Percentiles rank a stretch among this genome's conserved stretches.
Conservation (phyloP, 2,113 vertebrate species). For the Dasyornis broadbenti region DNA sequence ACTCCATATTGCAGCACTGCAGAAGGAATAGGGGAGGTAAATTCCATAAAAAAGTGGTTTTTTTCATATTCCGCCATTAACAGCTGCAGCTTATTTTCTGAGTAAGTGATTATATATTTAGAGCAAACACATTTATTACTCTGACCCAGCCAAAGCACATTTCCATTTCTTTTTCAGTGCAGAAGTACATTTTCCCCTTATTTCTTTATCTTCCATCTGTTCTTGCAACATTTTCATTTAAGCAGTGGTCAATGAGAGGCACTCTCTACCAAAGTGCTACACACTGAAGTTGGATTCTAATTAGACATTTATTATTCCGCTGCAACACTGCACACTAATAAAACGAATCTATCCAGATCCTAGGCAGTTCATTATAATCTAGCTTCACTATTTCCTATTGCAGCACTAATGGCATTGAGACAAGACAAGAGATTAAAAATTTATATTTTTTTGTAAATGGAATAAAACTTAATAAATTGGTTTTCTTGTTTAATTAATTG, state of each 20-base stretch:
- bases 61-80: not conserved
- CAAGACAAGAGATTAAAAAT: not conserved
- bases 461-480: not conserved
- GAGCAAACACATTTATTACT: not conserved
- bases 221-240: not conserved
- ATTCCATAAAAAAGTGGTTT: not conserved
- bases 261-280: not conserved
- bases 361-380: not conserved
- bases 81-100: not conserved
- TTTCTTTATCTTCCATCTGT: not conserved
- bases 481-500: constrained; percentile 7
- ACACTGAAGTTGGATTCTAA: not conserved
- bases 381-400: not conserved
- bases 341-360: not conserved
- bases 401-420: not conserved
- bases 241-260: not conserved
- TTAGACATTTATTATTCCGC: not conserved
- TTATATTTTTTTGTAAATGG: not conserved
- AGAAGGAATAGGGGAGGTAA: not conserved
- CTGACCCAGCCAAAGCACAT: not conserved
- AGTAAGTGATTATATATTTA: not conserved
- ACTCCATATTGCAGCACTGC: not conserved
- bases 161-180: not conserved
- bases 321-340: not conserved
- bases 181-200: not conserved